Evolutionary conservation across 2,888 invertebrate species (phyloP).

Genomic region (Philereme transversata): DNA sequence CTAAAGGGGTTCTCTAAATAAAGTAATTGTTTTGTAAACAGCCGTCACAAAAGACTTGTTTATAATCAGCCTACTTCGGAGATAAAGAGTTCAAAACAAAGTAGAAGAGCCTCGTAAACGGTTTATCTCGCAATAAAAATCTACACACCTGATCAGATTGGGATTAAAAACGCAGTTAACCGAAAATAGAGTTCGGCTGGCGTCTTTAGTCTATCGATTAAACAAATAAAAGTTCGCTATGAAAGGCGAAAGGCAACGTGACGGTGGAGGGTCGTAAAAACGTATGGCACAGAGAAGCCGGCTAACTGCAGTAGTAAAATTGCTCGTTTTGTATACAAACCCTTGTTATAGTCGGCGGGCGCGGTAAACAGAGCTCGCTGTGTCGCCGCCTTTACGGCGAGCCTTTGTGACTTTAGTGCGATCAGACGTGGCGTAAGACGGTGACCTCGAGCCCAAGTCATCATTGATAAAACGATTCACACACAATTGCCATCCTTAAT

Average conservation of each 20-base stretch:
- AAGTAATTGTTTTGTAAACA: constrained; percentile 70
- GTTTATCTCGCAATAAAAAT: constrained; percentile 77
- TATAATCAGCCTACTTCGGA: constrained; percentile 57
- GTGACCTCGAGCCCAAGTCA: constrained; percentile 51
- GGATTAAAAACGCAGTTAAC: constrained; percentile 75
- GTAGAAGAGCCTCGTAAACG: constrained; percentile 78
- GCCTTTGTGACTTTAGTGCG: constrained; percentile 73
- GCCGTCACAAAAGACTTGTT: constrained; percentile 60
- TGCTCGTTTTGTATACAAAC: constrained; percentile 78
- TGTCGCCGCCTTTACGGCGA: constrained; percentile 79
- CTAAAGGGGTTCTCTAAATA: constrained; percentile 66
- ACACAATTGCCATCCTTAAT: constrained; percentile 34
- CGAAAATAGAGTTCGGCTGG: constrained; percentile 72
- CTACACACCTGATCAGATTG: constrained; percentile 77
- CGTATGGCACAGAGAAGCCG: constrained; percentile 81
- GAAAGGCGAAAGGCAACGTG: constrained; percentile 79
- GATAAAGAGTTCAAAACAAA: constrained; percentile 73
- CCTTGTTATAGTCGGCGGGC: constrained; percentile 75
- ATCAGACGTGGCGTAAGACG: constrained; percentile 65
- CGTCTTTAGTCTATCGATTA: constrained; percentile 81
- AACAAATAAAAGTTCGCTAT: constrained; percentile 83
- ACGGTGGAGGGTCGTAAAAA: constrained; percentile 78
- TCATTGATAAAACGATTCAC: constrained; percentile 49
- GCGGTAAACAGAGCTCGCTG: constrained; percentile 76
- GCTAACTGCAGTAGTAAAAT: constrained; percentile 79